Percentiles rank a stretch among this genome's conserved stretches.
phyloP scores from a whole-genome alignment of 2,113 vertebrate species.

The Heterotis niloticus region DNA sequence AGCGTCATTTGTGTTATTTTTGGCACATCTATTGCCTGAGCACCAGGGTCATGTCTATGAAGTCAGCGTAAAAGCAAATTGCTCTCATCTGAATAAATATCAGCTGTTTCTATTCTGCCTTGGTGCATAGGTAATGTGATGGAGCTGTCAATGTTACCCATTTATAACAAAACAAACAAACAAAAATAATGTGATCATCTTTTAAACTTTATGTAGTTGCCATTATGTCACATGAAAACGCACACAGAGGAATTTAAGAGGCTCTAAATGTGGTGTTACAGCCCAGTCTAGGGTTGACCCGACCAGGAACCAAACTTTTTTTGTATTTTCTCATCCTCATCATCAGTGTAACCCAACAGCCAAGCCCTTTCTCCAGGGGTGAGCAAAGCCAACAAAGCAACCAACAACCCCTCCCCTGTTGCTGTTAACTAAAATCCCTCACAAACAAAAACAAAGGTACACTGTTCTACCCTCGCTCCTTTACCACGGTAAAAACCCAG shows the following conservation, averaged over 20 bases:
- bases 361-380: no score
- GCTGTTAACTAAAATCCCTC: no score
- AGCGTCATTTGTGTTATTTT: constrained; percentile 38
- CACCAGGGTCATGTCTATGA: constrained; percentile 46
- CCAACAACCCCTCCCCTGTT: no score
- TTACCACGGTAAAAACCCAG: no score
- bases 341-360: no score
- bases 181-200: constrained; percentile 17
- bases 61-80: constrained; percentile 48
- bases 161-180: no score
- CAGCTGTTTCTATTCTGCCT: constrained; percentile 37
- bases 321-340: no score
- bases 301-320: no score
- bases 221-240: background rate
- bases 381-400: no score
- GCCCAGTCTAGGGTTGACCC: no score
- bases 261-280: background rate
- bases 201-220: background rate
- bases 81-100: constrained; percentile 51
- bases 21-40: constrained; percentile 30
- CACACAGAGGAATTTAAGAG: background rate
- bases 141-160: constrained; percentile 18
- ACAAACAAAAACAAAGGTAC: no score
- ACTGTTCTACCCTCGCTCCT: no score
- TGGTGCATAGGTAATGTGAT: constrained; percentile 36